phyloP scores from a whole-genome alignment of 2,797 vertebrate species.

The Poeciliopsis gracilis region DNA sequence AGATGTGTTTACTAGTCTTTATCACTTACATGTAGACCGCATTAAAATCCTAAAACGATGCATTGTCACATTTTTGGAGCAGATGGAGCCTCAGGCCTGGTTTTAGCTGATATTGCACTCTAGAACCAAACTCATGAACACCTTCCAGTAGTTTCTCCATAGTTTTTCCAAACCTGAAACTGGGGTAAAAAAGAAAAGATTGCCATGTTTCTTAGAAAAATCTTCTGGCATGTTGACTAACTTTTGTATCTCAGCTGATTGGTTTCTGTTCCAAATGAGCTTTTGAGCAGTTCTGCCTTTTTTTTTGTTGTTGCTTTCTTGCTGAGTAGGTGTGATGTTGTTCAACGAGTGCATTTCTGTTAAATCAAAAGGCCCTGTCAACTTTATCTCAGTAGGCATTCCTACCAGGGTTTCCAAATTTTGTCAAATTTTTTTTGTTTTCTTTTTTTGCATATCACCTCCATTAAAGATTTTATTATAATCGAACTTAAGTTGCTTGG shows the following conservation, averaged over 20 bases:
- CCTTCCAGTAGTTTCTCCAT: not conserved
- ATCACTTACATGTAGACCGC: slow-evolving; percentile 40
- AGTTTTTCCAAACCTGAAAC: not conserved
- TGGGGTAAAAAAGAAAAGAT: not conserved
- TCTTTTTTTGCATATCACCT: slow-evolving; percentile 77
- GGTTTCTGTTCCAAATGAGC: slow-evolving; percentile 8
- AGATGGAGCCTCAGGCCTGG: slow-evolving; percentile 28
- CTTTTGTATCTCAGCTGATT: slow-evolving; percentile 28
- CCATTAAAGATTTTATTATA: slow-evolving; percentile 84
- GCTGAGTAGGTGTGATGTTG: slow-evolving; percentile 11
- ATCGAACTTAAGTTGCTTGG: slow-evolving; percentile 19
- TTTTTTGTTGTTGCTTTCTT: not conserved
- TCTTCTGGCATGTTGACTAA: slow-evolving; percentile 8
- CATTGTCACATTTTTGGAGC: slow-evolving; percentile 35
- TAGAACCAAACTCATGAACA: slow-evolving; percentile 14
- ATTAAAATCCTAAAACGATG: slow-evolving; percentile 8
- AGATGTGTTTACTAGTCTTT: slow-evolving; percentile 5
- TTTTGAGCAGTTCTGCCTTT: slow-evolving; percentile 8
- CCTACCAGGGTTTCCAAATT: slow-evolving; percentile 46
- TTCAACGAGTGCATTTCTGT: slow-evolving; percentile 42
- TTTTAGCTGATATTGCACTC: slow-evolving; percentile 16
- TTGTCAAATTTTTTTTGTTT: slow-evolving; percentile 26
- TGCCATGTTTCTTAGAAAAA: slow-evolving; percentile 7
- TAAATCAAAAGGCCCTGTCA: slow-evolving; percentile 34
- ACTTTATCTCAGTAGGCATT: slow-evolving; percentile 55